Evolutionary conservation across 2,797 vertebrate genomes (phyloP).

Genomic region (Alcedo atthis): DNA sequence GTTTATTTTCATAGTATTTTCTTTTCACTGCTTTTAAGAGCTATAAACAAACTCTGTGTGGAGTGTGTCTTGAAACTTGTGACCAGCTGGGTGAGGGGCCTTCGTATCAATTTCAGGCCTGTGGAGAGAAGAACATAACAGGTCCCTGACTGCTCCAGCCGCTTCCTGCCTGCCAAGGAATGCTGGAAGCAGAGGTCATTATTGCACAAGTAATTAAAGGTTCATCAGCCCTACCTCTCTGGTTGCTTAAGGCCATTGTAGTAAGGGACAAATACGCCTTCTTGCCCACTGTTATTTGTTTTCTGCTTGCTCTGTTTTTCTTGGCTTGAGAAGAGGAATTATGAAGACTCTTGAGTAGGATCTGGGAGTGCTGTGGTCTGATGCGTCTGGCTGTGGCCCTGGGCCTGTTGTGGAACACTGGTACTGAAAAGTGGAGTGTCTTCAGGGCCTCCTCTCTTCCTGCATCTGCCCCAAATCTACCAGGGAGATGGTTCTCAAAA

Average conservation of each 20-base stretch:
- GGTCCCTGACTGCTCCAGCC: slow-evolving; percentile 48
- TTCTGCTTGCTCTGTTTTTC: slow-evolving; percentile 70
- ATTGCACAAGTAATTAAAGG: slow-evolving; percentile 70
- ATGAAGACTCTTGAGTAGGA: slow-evolving; percentile 52
- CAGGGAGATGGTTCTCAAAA: neutral
- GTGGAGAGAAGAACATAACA: slow-evolving; percentile 37
- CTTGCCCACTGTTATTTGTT: slow-evolving; percentile 65
- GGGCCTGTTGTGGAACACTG: slow-evolving; percentile 7
- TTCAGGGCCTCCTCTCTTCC: slow-evolving; percentile 6
- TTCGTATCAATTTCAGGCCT: slow-evolving; percentile 47
- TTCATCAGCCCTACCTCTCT: slow-evolving; percentile 68
- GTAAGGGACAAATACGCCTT: slow-evolving; percentile 67
- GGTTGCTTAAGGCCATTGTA: slow-evolving; percentile 68
- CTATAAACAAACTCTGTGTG: slow-evolving; percentile 19
- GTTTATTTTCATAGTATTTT: slow-evolving; percentile 18
- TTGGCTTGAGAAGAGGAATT: slow-evolving; percentile 62
- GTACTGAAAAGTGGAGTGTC: neutral
- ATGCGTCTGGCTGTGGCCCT: slow-evolving; percentile 64
- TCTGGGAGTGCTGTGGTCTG: slow-evolving; percentile 44
- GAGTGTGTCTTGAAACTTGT: slow-evolving; percentile 7
- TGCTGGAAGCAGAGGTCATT: slow-evolving; percentile 55
- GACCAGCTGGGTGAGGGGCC: slow-evolving; percentile 41
- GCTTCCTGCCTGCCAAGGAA: slow-evolving; percentile 57
- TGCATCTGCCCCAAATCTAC: neutral
- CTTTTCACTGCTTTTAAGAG: slow-evolving; percentile 38